Percentiles rank a stretch among this genome's conserved stretches.
These are phyloP conservation scores for Siniperca chuatsi DNA, from an alignment of 2,113 vertebrate species.

Conservation along the genomic window DNA sequence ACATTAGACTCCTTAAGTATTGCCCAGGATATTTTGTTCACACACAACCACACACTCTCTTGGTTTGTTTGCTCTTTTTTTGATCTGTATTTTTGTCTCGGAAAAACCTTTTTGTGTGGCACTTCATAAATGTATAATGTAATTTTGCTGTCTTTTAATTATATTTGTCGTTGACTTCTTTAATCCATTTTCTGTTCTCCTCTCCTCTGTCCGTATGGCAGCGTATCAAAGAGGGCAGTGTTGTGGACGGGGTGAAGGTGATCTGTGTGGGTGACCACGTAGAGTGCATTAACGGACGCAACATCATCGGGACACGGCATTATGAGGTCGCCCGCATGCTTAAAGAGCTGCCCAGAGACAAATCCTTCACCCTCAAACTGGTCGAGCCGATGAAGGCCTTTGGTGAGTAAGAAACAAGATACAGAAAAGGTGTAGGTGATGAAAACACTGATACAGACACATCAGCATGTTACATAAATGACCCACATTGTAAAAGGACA, in stretches of 20 bases:
- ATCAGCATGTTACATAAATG: neutral
- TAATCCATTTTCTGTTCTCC: neutral
- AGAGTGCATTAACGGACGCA: conserved; percentile 91
- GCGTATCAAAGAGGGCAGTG: conserved; percentile 93
- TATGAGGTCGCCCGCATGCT: conserved; percentile 96
- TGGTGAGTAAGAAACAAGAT: conserved; percentile 86
- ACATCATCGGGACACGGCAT: conserved; percentile 89
- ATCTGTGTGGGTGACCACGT: conserved; percentile 94
- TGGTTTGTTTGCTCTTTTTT: neutral
- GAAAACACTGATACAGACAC: too few relatives aligned
- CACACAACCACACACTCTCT: neutral
- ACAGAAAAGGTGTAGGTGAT: neutral
- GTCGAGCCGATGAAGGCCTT: conserved; percentile 96
- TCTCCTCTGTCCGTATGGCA: conserved; percentile 57
- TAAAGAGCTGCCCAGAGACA: conserved; percentile 90
- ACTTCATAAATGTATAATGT: neutral
- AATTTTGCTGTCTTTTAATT: neutral
- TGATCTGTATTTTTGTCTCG: neutral
- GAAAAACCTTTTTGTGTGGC: neutral
- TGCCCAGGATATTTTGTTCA: neutral
- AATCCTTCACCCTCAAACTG: conserved; percentile 89
- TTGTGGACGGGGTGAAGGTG: conserved; percentile 89
- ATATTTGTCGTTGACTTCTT: neutral
- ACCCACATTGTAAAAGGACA: neutral
- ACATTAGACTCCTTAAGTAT: neutral